A percentile compares a stretch with the other conserved stretches of the same genome.
These are phyloP conservation scores for Trichonephila inaurata DNA, from an alignment of 1,140 invertebrate genomes.

Conservation along the genomic window DNA sequence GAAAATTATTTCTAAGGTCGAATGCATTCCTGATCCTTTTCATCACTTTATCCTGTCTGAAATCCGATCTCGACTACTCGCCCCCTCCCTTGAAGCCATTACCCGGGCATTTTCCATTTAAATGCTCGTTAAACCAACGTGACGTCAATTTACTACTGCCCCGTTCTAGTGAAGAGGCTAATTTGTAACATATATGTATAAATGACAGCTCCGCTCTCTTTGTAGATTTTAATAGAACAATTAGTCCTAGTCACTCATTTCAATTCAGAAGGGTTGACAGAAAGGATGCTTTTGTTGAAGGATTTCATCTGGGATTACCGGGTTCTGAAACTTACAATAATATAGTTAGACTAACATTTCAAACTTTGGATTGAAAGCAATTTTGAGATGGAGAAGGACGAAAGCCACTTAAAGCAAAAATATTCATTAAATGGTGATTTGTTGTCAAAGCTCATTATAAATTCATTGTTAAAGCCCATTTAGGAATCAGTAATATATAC, in stretches of 20 bases:
- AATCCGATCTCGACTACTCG: not conserved
- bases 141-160: conserved; percentile 20
- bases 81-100: not conserved
- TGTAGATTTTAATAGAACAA: conserved; percentile 47
- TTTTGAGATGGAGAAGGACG: not conserved
- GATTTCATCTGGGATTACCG: not conserved
- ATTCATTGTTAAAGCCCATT: too few relatives aligned
- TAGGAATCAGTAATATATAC: too few relatives aligned
- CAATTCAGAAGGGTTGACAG: not conserved
- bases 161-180: not conserved
- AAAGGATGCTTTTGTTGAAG: not conserved
- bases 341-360: not conserved
- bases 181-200: conserved; percentile 5
- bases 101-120: conserved; percentile 23
- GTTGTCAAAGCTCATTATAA: too few relatives aligned
- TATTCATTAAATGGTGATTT: too few relatives aligned
- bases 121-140: conserved; percentile 15
- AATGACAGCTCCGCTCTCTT: not conserved
- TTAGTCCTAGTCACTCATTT: conserved; percentile 9
- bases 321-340: not conserved
- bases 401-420: too few relatives aligned
- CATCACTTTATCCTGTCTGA: not conserved
- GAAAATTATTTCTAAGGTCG: not conserved
- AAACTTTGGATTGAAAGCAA: not conserved
- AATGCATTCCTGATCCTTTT: not conserved